Evolutionary conservation across 2,113 vertebrate genomes (phyloP), one percentile per base, ranked within the genome.

Genomic region (Orthonyx spaldingii): DNA sequence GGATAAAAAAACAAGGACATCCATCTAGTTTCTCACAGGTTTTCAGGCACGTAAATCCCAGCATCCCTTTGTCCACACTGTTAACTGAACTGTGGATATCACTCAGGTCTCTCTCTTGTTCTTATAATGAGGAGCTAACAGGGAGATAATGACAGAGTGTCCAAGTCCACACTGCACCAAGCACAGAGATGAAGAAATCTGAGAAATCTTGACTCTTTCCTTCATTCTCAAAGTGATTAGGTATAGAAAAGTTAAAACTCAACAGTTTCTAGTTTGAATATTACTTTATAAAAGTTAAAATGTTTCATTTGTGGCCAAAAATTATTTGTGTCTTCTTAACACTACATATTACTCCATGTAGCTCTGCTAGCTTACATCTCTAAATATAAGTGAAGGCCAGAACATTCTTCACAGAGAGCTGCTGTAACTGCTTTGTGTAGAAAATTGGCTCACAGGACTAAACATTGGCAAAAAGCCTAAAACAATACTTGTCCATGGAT

Each of bases 401-500:
- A 74, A 32, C 52, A 77, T 79, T 59, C 87, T 80, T 94, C 87
- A 85, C 13, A 90, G 59, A 72, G 50, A 89, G 50, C 39, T 85
- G 46, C 74, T 95, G 19, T 60, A 83, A 50, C 30, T 93, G 55
- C 50, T 70, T 86, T 42, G 13, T 85, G 26, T 21, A 83, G 87
- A 70, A 94, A 93, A 93, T 61, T 85, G 82, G 16, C 42, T 87
- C 70, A 33, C 49, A 71, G 74, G 49, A 74, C 56, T 77, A 87
- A 94, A 91, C 63, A 55, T 2, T 94, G 89, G 89, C 94, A 93
- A 95, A 95, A 96, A 85, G 84, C 87, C 90, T 88, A 90, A 95
- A 94, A 85, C 53, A 79, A 89, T 91, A 69, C 42, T 85, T 83
- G 56, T 63, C 55, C 66, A 47, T 55, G 82, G 79, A 90, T 79